Evolutionary conservation across 2,888 invertebrate species (phyloP), one percentile per base, ranked within the genome.

Genomic region (Ornithoptera priamus): DNA sequence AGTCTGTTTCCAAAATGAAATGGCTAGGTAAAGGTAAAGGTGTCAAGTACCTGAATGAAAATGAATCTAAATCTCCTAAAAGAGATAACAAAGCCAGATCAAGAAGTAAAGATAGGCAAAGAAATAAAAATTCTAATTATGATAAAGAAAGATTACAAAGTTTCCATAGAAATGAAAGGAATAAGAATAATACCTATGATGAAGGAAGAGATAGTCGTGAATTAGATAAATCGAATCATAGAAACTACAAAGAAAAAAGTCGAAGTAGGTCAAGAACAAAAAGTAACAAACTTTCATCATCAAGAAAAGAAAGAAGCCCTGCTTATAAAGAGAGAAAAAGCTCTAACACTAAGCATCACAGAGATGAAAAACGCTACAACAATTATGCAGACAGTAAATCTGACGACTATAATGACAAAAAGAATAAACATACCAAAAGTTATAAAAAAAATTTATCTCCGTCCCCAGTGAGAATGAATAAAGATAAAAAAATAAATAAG

Each of bases 1-100:
- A 99, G 86, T 99, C 99, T 64, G 99, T 99, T 0, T 96, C 99
- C 2, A 99, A 99, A 89, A 94, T 97, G 77, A 96, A 96, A 78
- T 98, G 97, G 97, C 93, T 95, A 67, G 98, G 98, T 2, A 98
- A 97, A 90, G 98, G 97, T 0, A 94, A 96, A 81, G 97, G 97
- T 7, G 95, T 97, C 0, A 93, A 94, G 73, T 93, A 94, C 82
- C 91, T 91, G 74, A 84, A 85, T 83, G 86, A 88, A 68, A 84
- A 85, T 72, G 83, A 80, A 61, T 75, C 73, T 46, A 76, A 78
- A 73, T 72, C 75, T 42, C 71, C 80, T 56, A 71, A 79, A 61
- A 65, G 76, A 65, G 77, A 72, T 72, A 70, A 81, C 67, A 78
- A 74, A 71, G 71, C 74, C 72, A 73, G 75, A 69, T 67, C 79